A percentile compares a stretch with the other conserved stretches of the same genome.
phyloP scores from a whole-genome alignment of 2,888 invertebrate species.

The Melieria crassipennis region DNA sequence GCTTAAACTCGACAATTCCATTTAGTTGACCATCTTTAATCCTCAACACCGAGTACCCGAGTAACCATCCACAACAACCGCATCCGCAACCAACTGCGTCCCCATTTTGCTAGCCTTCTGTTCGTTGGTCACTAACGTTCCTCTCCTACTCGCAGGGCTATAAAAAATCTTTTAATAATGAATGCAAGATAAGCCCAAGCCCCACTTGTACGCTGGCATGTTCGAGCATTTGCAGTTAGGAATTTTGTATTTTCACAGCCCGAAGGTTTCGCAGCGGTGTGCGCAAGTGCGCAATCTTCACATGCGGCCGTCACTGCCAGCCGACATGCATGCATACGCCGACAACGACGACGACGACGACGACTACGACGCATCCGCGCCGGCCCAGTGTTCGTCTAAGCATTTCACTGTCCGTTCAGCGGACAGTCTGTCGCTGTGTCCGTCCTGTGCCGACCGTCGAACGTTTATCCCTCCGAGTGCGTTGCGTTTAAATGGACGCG shows the following conservation, averaged over 20 bases:
- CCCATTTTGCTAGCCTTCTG: constrained; percentile 5
- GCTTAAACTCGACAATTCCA: too few relatives aligned
- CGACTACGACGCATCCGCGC: constrained; percentile 12
- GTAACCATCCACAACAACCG: not conserved
- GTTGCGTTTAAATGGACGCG: constrained; percentile 8
- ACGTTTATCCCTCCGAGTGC: constrained; percentile 16
- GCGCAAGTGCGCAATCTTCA: constrained; percentile 31
- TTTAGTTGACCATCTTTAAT: too few relatives aligned
- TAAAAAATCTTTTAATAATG: constrained; percentile 57
- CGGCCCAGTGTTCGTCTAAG: constrained; percentile 20
- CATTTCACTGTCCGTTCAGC: not conserved
- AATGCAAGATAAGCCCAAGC: constrained; percentile 54
- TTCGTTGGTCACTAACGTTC: not conserved
- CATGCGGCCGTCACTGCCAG: constrained; percentile 2
- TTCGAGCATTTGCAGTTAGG: constrained; percentile 47
- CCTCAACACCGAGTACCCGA: not conserved
- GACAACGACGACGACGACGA: constrained; percentile 13
- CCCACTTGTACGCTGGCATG: constrained; percentile 41
- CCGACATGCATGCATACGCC: constrained; percentile 12
- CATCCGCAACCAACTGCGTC: not conserved
- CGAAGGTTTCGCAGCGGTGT: constrained; percentile 35
- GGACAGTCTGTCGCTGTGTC: not conserved
- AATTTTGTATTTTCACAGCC: constrained; percentile 47
- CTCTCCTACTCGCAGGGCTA: constrained; percentile 42
- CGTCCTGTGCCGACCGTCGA: not conserved